Evolutionary conservation across 2,888 invertebrate genomes (phyloP).

Genomic region (Ptychoptera albimana): DNA sequence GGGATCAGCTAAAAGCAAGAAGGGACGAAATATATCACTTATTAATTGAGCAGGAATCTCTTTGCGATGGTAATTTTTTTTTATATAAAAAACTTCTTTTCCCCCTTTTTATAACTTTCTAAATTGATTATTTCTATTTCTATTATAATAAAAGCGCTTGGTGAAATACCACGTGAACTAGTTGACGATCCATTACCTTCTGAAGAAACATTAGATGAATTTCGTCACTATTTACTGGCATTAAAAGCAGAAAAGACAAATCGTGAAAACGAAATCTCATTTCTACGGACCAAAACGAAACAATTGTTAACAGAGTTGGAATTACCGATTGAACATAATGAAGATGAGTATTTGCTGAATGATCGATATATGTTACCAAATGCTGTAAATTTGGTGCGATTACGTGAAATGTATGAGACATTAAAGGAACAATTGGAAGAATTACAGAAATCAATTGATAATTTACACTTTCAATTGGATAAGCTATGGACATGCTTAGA

Average conservation of each 20-base stretch:
- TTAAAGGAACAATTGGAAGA: conserved; percentile 39
- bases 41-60: conserved; percentile 31
- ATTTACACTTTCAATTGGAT: conserved; percentile 44
- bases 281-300: conserved; percentile 27
- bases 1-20: conserved; percentile 36
- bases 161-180: conserved; percentile 19
- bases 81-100: too few relatives aligned
- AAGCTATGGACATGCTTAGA: conserved; percentile 61
- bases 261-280: conserved; percentile 27
- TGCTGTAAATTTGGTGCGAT: conserved; percentile 42
- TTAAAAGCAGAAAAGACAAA: conserved; percentile 43
- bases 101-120: too few relatives aligned
- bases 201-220: conserved; percentile 40
- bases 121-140: not conserved
- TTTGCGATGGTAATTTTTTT: conserved; percentile 16
- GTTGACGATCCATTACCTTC: conserved; percentile 36
- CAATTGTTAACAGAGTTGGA: conserved; percentile 26
- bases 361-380: conserved; percentile 39
- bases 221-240: conserved; percentile 39
- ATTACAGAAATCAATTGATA: conserved; percentile 38
- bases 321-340: conserved; percentile 16
- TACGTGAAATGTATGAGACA: conserved; percentile 39
- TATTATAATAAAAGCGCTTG: conserved; percentile 17
- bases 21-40: conserved; percentile 29
- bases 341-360: conserved; percentile 22